Conservation (phyloP, 2,113 vertebrate genomes). For the Blennius ocellaris region DNA sequence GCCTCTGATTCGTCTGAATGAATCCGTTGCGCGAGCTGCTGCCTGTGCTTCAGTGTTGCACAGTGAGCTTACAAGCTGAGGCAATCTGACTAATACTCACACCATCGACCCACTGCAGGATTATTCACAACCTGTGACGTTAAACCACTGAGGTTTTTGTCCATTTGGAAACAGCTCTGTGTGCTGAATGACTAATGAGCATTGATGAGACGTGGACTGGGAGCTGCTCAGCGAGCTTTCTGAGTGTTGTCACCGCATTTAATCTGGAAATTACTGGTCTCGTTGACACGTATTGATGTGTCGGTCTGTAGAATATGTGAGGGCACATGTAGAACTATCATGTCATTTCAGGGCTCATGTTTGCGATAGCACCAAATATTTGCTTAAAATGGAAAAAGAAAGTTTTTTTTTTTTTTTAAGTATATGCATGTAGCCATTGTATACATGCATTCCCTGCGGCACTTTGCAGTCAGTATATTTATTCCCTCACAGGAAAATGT, state of each 20-base stretch:
- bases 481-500: constrained; percentile 21
- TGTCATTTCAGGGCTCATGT: not conserved
- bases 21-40: constrained; percentile 11
- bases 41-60: constrained; percentile 11
- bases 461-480: constrained; percentile 15
- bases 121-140: constrained; percentile 52
- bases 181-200: constrained; percentile 40
- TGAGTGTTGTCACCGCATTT: too few species aligned
- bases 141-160: constrained; percentile 23
- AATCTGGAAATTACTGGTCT: too few species aligned
- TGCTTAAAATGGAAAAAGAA: too few species aligned
- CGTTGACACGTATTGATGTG: not conserved
- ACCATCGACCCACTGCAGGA: constrained; percentile 40
- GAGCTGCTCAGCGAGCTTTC: not conserved
- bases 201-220: constrained; percentile 44
- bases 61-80: constrained; percentile 13
- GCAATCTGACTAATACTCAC: constrained; percentile 45
- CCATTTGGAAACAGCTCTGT: constrained; percentile 26
- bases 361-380: too few species aligned
- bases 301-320: not conserved
- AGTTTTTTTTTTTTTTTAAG: too few species aligned
- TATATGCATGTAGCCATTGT: constrained; percentile 8
- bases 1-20: constrained; percentile 5
- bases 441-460: constrained; percentile 2
- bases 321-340: not conserved